These are phyloP conservation scores for Cranoglanis bouderius DNA, from an alignment of 2,113 vertebrate species.

Conservation along the genomic window DNA sequence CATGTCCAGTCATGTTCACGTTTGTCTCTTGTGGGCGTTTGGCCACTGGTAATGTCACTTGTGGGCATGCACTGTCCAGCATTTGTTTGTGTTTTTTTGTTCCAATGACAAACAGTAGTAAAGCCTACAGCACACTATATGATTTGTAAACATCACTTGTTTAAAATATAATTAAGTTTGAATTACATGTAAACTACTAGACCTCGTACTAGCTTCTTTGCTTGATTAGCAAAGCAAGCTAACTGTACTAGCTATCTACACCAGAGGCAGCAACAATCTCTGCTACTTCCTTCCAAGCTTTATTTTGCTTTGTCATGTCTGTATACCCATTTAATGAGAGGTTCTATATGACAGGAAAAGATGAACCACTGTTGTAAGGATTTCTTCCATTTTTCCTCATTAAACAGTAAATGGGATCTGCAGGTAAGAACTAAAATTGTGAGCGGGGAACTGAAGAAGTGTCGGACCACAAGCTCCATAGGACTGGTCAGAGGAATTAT, in stretches of 20 bases:
- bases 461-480: neutral
- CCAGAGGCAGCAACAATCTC: neutral
- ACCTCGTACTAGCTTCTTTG: neutral
- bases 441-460: neutral
- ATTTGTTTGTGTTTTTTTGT: neutral
- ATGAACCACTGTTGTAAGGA: no score
- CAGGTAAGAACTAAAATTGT: no score
- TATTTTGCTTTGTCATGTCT: neutral
- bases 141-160: neutral
- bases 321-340: neutral
- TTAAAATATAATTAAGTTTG: neutral
- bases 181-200: neutral
- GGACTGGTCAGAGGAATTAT: neutral
- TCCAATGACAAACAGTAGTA: neutral
- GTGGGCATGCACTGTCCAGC: neutral
- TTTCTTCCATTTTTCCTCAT: neutral
- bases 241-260: neutral
- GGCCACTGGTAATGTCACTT: neutral
- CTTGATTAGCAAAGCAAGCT: neutral
- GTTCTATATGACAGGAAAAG: no score
- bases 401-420: neutral
- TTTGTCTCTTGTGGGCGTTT: neutral
- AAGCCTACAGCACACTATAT: neutral
- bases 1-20: neutral
- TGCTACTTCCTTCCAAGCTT: neutral